Evolutionary conservation across 2,888 invertebrate species (phyloP), one percentile per base, ranked within the genome.

Genomic region (Protophormia terraenovae): DNA sequence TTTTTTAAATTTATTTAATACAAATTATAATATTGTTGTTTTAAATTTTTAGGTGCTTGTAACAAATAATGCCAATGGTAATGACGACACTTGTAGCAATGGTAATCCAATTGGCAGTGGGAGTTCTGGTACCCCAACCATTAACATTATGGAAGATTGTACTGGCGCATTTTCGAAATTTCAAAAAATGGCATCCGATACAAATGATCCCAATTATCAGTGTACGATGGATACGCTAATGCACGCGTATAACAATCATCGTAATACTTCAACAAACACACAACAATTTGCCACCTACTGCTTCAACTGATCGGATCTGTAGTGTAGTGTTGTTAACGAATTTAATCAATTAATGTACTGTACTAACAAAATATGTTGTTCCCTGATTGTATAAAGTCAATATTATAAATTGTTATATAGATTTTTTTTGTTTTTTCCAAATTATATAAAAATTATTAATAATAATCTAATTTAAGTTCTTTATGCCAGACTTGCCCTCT

Each of bases 151-250:
- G 83, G 73, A 83, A 16, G 75, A 77, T n/a, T 84, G 71, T 73
- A 82, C 69, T 72, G 87, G 87, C 47, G 81, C 88, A 58, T 90
- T 89, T 81, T 86, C 86, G 27, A 89, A 89, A 67, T 90, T 87
- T 58, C 87, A 87, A 29, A 90, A 89, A 47, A 84, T 86, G 24
- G 7, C 83, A 32, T 45, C 64, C 45, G 83, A 84, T 50, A 83
- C 88, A 84, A 86, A 86, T 12, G 90, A 90, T 47, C 87, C 78
- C 55, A 89, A 89, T 82, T 90, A 90, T 72, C 89, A 90, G 82
- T 89, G 89, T 84, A 89, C 90, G 88, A 90, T 90, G 90, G 90
- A 90, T 90, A 90, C 90, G 88, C 87, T 90, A 88, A 90, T 90
- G 89, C 89, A 90, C 89, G 89, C 90, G 89, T 90, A 90, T 90